These are phyloP conservation scores for Astropecten irregularis DNA, from an alignment of 53 echinoderm and acorn worm species.

Conservation along the genomic window DNA sequence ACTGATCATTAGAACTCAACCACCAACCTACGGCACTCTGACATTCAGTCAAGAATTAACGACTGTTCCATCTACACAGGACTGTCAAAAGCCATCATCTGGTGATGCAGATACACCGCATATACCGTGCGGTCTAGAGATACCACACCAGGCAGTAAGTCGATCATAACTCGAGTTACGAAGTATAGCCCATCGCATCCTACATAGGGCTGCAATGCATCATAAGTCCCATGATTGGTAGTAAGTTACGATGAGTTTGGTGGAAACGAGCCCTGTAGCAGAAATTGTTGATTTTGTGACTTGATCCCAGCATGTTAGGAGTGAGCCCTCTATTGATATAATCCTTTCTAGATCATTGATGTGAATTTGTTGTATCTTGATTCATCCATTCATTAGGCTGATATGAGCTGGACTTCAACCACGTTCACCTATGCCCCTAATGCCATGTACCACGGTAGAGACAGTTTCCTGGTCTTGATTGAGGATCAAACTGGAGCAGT, in stretches of 20 bases:
- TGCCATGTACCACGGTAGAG: conserved; percentile 46
- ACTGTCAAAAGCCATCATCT: background rate
- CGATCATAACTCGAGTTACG: no score
- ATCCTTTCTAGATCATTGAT: no score
- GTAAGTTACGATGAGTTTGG: no score
- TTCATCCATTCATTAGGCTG: no score
- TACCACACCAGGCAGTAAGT: conserved; percentile 19
- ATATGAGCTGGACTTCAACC: conserved; percentile 45
- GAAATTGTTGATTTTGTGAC: background rate
- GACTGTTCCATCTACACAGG: background rate
- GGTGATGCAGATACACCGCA: background rate
- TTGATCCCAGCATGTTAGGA: no score
- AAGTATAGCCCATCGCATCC: no score
- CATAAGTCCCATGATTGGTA: no score
- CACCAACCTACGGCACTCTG: conserved; percentile 33
- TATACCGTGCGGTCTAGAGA: conserved; percentile 31
- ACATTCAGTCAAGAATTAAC: background rate
- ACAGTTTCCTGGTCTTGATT: conserved; percentile 30
- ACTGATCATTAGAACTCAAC: conserved; percentile 22
- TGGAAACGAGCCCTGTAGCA: no score
- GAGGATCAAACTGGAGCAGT: conserved; percentile 17
- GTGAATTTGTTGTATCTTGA: no score
- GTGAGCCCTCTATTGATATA: no score
- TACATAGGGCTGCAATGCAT: no score
- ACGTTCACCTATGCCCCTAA: conserved; percentile 48